These are phyloP conservation scores for Pelochelys cantorii DNA, from an alignment of 2,797 vertebrate genomes.

Conservation along the genomic window DNA sequence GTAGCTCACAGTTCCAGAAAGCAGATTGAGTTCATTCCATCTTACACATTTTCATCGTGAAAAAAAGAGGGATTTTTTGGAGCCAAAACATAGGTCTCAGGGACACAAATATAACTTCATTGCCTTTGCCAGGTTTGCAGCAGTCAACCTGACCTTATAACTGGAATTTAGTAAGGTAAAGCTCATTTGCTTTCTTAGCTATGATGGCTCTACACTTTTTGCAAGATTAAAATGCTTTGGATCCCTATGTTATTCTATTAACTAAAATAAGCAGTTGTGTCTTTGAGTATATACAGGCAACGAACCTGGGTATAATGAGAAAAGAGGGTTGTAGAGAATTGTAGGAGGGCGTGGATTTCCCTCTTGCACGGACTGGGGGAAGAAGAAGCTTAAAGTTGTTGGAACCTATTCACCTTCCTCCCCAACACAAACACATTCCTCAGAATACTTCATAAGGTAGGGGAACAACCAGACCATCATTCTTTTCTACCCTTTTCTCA, in stretches of 20 bases:
- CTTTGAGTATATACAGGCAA: neutral
- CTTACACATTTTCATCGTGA: neutral
- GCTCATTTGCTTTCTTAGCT: constrained; percentile 24
- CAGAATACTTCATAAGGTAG: neutral
- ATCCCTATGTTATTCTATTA: constrained; percentile 41
- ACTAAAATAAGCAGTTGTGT: constrained; percentile 5
- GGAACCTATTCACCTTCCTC: neutral
- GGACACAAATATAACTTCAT: neutral
- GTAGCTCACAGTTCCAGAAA: neutral
- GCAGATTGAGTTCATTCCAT: neutral
- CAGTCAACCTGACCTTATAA: constrained; percentile 37
- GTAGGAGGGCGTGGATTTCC: neutral
- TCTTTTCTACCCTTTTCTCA: neutral
- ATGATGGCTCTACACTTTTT: constrained; percentile 53
- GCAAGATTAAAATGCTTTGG: constrained; percentile 54
- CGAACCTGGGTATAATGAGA: neutral
- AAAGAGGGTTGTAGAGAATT: neutral
- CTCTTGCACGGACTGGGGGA: neutral
- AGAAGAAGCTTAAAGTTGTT: neutral
- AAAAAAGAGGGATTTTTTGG: neutral
- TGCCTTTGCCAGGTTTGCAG: neutral
- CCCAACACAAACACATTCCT: accelerated
- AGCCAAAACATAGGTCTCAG: neutral
- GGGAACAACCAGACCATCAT: neutral
- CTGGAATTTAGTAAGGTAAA: constrained; percentile 41